A percentile compares a stretch with the other conserved stretches of the same genome.
Evolutionary conservation across 2,797 vertebrate genomes (phyloP).

Genomic region (Bradypus variegatus): DNA sequence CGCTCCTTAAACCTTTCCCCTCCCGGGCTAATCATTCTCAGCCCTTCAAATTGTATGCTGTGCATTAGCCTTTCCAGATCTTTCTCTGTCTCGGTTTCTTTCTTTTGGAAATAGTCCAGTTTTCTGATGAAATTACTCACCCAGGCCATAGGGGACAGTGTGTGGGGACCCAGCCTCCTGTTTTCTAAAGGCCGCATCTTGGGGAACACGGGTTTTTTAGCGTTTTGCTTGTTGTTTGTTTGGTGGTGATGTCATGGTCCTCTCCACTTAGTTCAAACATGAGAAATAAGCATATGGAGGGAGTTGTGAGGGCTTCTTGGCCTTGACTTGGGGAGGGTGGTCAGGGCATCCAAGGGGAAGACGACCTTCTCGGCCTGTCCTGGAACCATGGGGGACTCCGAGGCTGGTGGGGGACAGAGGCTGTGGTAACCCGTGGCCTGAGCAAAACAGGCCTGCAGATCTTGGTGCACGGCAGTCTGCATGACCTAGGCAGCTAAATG

Average conservation of each 20-base stretch:
- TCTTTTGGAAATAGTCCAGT: no score
- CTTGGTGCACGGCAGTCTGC: no score
- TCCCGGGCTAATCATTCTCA: rapidly evolving
- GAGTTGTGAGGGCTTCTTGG: neutral
- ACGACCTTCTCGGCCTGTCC: rapidly evolving
- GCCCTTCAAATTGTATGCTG: rapidly evolving
- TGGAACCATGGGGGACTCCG: neutral
- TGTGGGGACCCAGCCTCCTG: rapidly evolving
- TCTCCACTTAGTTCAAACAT: neutral
- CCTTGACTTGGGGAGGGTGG: no score
- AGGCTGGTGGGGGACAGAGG: rapidly evolving
- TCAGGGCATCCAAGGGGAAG: no score
- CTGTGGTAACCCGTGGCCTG: no score
- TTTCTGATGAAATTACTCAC: no score
- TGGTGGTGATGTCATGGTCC: neutral
- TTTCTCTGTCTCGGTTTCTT: rapidly evolving
- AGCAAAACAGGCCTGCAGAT: no score
- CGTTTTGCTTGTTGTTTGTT: neutral
- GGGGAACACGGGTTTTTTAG: rapidly evolving
- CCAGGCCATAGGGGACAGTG: no score
- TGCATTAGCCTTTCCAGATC: rapidly evolving
- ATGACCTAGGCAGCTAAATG: no score
- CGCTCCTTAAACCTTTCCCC: rapidly evolving
- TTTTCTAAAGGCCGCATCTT: rapidly evolving
- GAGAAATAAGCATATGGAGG: no score